Evolutionary conservation across 2,888 invertebrate species (phyloP), one percentile per base, ranked within the genome.

Genomic region (Scaptomyza caliginosa): DNA sequence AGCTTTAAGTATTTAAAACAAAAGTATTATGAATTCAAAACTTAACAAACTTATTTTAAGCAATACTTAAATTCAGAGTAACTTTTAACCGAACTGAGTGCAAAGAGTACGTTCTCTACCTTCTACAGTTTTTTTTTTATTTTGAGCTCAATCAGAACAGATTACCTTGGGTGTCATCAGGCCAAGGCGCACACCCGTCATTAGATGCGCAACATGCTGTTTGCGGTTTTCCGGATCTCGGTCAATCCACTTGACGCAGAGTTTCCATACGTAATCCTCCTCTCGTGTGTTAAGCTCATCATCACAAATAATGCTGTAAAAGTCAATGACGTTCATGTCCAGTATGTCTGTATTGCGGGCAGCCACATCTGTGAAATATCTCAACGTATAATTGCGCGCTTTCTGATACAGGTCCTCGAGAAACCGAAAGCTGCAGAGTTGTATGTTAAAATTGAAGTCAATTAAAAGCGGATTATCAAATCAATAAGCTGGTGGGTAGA

Each of bases 211-310:
- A 23, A 97, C 95, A 89, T 96, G 93, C 55, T 93, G 92, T 91
- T 95, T 95, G 42, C 98, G 94, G 16, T 92, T 92, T 19, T 94
- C 94, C 0, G 95, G 94, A 78, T 96, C 95, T 77, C 94, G 93
- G 82, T 97, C 95, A 58, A 98, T 96, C 98, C 98, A 98, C 43
- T 95, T 94, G 51, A 97, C 90, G 17, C 96, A 95, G 26, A 96
- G 93, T 87, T 96, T 96, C 97, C 97, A 97, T 0, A 96, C 96
- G 0, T 94, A 93, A 89, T 96, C 97, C 89, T 98, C 98, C 86
- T 95, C 96, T 77, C 96, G 96, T 0, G 96, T 96, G 89, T 97
- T 97, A 28, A 98, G 92, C 88, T 96, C 95, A 87, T 97, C 97
- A 50, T 96, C 95, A 43, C 95, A 94, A 67, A 97, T 95, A 49